Base-by-base conservation (phyloP, 2,797 vertebrate species). In the Graptemys geographica region DNA sequence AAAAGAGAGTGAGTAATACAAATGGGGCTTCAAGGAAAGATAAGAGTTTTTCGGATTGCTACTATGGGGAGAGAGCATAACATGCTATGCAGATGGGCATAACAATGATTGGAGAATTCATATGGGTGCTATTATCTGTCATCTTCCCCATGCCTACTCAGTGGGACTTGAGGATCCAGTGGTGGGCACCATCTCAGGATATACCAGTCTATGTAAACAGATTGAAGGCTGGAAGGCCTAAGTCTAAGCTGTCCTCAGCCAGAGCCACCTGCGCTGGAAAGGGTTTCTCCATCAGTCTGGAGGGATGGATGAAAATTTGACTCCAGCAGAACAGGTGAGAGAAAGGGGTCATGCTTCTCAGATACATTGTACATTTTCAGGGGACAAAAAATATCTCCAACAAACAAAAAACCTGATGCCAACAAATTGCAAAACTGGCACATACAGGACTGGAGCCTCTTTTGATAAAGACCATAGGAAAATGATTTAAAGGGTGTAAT, bases 121-220 rank as follows among this genome's bases (percentile, higher is more conserved):
- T 47, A 4, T 31, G 27, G 8, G 37, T 8, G 27, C 41, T 78
- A 18, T 78, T 31, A 78, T 47, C 6, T 16, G 44, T 31, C 44
- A 65, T 3, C 3, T 23, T 25, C 72, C 88, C 33, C 33, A 0
- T 2, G 11, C 33, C 41, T 83, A 89, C 62, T 53, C 2, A 51
- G 41, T 85, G 31, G 1, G 18, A 10, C 28, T 52, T 12, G 72
- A 79, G 2, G 5, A 94, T 37, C 4, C 28, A 87, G 21, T 27
- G 78, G 0, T 2, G 0, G 2, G 3, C 3, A 65, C 1, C 33
- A 27, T n/a, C 59, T 27, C 18, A 53, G 80, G 4, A 28, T 25
- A 52, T 6, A 31, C 31, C 7, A 59, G 1, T 9, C 49, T 33
- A 15, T 18, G 21, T 0, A 57, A 11, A 37, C 80, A 86, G 15